phyloP scores from a whole-genome alignment of 2,888 invertebrate species.

The Hypolimnas misippus region DNA sequence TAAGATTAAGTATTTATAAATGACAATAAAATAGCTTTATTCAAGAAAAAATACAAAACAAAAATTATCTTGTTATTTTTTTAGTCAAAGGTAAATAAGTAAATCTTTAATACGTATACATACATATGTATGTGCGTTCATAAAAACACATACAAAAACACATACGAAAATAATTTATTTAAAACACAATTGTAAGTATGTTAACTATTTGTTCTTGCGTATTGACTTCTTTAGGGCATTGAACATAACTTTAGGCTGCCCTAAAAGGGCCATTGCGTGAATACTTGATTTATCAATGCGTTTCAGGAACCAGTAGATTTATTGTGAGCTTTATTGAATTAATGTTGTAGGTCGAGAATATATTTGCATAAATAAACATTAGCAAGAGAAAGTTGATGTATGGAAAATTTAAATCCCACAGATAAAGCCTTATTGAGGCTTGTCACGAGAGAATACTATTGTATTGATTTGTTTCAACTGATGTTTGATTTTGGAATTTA shows the following conservation, averaged over 20 bases:
- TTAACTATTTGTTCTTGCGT: background rate
- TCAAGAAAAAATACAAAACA: too few relatives aligned
- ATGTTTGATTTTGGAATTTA: background rate
- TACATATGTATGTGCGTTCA: too few relatives aligned
- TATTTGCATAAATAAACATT: conserved; percentile 44
- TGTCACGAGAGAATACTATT: conserved; percentile 24
- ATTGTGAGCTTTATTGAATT: conserved; percentile 35
- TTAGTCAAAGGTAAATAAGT: too few relatives aligned
- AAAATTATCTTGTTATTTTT: too few relatives aligned
- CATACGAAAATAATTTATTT: background rate
- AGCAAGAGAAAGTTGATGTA: conserved; percentile 41
- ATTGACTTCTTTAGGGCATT: conserved; percentile 1
- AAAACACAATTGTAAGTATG: background rate
- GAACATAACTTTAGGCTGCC: background rate
- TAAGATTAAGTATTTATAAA: too few relatives aligned
- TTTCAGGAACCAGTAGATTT: conserved; percentile 26
- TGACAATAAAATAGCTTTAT: too few relatives aligned
- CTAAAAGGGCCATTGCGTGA: conserved; percentile 11
- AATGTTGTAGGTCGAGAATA: conserved; percentile 30
- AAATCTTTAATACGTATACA: too few relatives aligned
- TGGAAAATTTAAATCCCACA: conserved; percentile 31
- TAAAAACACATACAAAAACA: too few relatives aligned
- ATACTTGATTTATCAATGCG: conserved; percentile 22
- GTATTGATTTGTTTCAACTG: background rate
- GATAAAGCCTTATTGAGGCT: conserved; percentile 18